phyloP scores from a whole-genome alignment of 2,113 vertebrate species.

The Epinephelus fuscoguttatus region DNA sequence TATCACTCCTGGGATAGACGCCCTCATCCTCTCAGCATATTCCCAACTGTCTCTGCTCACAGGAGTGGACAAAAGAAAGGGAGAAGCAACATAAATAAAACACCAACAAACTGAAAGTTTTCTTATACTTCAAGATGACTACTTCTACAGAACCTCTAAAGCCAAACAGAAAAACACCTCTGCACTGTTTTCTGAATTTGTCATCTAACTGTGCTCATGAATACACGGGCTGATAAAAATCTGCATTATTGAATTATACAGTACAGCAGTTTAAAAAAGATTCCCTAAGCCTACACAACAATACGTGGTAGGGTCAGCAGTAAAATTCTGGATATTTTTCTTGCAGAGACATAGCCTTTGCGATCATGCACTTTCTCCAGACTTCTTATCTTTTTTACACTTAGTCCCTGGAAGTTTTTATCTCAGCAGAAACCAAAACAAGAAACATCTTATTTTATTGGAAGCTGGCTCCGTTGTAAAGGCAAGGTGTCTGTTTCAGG shows the following conservation, averaged over 20 bases:
- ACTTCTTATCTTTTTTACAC: constrained; percentile 45
- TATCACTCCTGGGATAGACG: neutral
- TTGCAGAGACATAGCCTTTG: constrained; percentile 33
- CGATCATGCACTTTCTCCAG: constrained; percentile 23
- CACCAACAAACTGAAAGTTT: constrained; percentile 14
- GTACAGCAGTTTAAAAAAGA: constrained; percentile 11
- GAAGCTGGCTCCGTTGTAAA: constrained; percentile 42
- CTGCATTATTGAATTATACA: constrained; percentile 24
- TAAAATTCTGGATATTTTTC: constrained; percentile 22
- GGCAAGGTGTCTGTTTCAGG: constrained; percentile 39
- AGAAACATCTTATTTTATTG: constrained; percentile 48
- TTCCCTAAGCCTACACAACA: neutral
- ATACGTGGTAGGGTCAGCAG: neutral
- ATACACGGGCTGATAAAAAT: constrained; percentile 29
- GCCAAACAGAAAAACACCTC: constrained; percentile 24
- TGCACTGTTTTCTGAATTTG: constrained; percentile 17
- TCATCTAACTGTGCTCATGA: constrained; percentile 19
- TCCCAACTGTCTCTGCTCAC: neutral
- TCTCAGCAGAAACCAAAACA: constrained; percentile 48
- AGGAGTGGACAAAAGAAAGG: constrained; percentile 13
- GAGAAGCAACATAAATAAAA: constrained; percentile 49
- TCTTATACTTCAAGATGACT: constrained; percentile 44
- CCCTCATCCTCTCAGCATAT: neutral
- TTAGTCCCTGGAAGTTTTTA: constrained; percentile 47
- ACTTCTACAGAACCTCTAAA: constrained; percentile 6